phyloP scores from a whole-genome alignment of 2,888 invertebrate genomes.

The Encarsia formosa region DNA sequence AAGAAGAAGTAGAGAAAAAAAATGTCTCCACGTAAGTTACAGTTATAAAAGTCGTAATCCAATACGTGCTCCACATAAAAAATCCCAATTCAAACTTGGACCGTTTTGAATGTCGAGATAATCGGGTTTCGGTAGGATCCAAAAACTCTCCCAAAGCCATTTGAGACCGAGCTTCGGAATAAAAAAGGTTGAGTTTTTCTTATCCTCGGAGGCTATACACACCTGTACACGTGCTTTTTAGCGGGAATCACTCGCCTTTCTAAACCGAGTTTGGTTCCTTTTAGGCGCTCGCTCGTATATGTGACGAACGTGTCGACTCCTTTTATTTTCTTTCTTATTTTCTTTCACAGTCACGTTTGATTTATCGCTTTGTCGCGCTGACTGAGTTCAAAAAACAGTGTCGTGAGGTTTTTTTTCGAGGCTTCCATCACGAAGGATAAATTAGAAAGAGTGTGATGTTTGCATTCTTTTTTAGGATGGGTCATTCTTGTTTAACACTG shows the following conservation, averaged over 20 bases:
- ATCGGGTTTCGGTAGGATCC: background rate
- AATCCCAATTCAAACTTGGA: too few relatives aligned
- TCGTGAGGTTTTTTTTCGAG: background rate
- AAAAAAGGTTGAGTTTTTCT: conserved; percentile 33
- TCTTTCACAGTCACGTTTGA: background rate
- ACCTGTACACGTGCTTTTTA: conserved; percentile 31
- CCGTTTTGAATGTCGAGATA: background rate
- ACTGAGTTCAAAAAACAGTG: background rate
- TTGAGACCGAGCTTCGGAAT: conserved; percentile 1
- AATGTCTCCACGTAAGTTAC: too few relatives aligned
- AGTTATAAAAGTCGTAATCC: too few relatives aligned
- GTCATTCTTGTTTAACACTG: too few relatives aligned
- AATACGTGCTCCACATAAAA: too few relatives aligned
- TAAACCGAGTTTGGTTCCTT: conserved; percentile 30
- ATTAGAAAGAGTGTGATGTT: too few relatives aligned
- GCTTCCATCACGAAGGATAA: too few relatives aligned
- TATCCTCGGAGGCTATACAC: conserved; percentile 32
- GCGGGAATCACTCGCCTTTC: conserved; percentile 39
- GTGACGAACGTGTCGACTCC: conserved; percentile 1
- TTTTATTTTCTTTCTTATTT: background rate
- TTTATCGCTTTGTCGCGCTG: background rate
- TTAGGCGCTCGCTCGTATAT: conserved; percentile 6
- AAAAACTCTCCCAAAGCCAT: conserved; percentile 1
- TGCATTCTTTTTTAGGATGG: too few relatives aligned
- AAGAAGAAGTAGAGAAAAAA: too few relatives aligned